Conservation (phyloP, 2,797 vertebrate genomes). For the Poliocrania exsul region DNA sequence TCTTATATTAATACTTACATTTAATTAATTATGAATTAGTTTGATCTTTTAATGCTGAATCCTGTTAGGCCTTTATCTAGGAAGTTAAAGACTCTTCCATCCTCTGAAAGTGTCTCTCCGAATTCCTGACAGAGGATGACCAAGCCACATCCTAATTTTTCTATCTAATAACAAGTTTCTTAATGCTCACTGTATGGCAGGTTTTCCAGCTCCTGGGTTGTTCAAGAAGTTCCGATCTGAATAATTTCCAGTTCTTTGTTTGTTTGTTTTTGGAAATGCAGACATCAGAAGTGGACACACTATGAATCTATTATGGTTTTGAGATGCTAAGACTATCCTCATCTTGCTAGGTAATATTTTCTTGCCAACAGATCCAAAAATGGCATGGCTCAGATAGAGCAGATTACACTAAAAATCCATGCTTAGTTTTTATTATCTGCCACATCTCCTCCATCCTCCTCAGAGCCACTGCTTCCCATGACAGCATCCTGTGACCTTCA, state of each 20-base stretch:
- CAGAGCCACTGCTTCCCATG: background rate
- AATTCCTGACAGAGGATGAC: background rate
- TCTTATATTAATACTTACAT: background rate
- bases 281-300: background rate
- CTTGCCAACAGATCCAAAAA: background rate
- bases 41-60: slow-evolving; percentile 1
- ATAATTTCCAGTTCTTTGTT: background rate
- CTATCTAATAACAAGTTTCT: background rate
- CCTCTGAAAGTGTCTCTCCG: background rate
- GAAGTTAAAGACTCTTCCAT: background rate
- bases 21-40: slow-evolving; percentile 26
- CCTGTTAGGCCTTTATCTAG: slow-evolving; percentile 1
- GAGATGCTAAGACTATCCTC: background rate
- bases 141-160: background rate
- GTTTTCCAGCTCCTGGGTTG: background rate
- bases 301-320: background rate
- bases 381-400: background rate
- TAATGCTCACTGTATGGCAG: background rate
- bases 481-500: slow-evolving; percentile 46
- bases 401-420: background rate
- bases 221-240: background rate
- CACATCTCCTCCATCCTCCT: background rate
- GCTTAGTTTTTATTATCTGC: background rate
- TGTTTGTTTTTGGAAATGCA: background rate
- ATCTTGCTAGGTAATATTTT: background rate